Conservation (phyloP, 2,113 vertebrate species). For the Atractosteus spatula region DNA sequence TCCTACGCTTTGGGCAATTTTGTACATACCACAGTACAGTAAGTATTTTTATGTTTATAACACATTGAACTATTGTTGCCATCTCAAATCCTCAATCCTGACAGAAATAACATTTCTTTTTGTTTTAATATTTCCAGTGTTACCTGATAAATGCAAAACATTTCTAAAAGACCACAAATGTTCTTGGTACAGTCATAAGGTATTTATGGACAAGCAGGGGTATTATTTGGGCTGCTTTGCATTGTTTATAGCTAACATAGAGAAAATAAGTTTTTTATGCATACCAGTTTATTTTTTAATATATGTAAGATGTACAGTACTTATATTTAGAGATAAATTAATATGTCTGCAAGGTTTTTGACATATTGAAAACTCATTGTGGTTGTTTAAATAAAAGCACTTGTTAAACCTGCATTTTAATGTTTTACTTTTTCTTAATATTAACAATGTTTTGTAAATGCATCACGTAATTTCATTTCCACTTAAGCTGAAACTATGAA, state of each 20-base stretch:
- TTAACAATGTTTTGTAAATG: no score
- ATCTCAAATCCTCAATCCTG: neutral
- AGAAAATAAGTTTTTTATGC: conserved; percentile 1
- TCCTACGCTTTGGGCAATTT: neutral
- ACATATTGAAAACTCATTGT: neutral
- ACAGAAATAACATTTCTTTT: no score
- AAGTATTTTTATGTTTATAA: conserved; percentile 7
- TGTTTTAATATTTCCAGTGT: neutral
- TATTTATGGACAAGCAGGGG: neutral
- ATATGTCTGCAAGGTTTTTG: conserved; percentile 2
- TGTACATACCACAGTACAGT: no score
- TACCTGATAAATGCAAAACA: neutral
- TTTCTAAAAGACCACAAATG: no score
- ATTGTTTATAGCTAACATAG: neutral
- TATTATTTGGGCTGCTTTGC: conserved; percentile 2
- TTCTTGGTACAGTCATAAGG: neutral
- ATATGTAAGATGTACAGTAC: neutral
- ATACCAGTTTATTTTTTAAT: conserved; percentile 4
- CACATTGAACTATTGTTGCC: neutral
- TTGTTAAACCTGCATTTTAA: no score
- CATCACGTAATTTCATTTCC: no score
- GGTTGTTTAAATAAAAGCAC: no score
- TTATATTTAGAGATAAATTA: conserved; percentile 2
- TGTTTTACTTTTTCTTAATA: no score
- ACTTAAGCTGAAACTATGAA: no score